Evolutionary conservation across 23 tunicate species (phyloP), one percentile per base, ranked within the genome.

Genomic region (Ascidia mentula): DNA sequence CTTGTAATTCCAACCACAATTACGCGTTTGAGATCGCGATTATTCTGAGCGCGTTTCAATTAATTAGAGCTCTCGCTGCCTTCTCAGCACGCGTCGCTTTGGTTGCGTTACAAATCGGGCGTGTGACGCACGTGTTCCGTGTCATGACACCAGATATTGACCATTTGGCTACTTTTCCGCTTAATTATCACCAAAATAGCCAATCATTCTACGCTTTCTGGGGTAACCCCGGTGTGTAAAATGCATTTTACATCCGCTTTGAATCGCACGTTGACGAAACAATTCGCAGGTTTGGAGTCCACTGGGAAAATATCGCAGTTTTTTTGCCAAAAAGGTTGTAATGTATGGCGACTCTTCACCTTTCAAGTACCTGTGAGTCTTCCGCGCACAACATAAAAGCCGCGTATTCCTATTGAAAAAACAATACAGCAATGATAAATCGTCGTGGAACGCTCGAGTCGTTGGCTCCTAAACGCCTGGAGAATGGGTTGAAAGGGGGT

Each of bases 401-500:
- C 13, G 4, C 7, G 22, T 53, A 20, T 20, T 53, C 65, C 65
- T 28, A 20, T 53, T 53, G 65, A 53, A 53, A 53, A 53, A 53
- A 53, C 65, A 53, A 53, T 53, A 53, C 65, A 5, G 7, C 24
- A 53, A 53, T 53, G 65, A 53, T 53, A 53, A 53, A 53, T 53
- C 65, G 65, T 6, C 24, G 22, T 53, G 65, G 65, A 53, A 53
- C 65, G 65, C 65, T n/a, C 65, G 13, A 53, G 24, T 53, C 65
- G 65, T 53, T 53, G 65, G 65, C 65, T 53, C 65, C 65, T 53
- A n/a, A n/a, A n/a, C n/a, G n/a, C n/a, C n/a, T n/a, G n/a, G n/a
- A n/a, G n/a, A n/a, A n/a, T n/a, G n/a, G n/a, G n/a, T n/a, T n/a
- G n/a, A n/a, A n/a, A n/a, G n/a, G n/a, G n/a, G n/a, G n/a, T n/a